Evolutionary conservation across 2,113 vertebrate species (phyloP).

Genomic region (Lipophrys pholis): DNA sequence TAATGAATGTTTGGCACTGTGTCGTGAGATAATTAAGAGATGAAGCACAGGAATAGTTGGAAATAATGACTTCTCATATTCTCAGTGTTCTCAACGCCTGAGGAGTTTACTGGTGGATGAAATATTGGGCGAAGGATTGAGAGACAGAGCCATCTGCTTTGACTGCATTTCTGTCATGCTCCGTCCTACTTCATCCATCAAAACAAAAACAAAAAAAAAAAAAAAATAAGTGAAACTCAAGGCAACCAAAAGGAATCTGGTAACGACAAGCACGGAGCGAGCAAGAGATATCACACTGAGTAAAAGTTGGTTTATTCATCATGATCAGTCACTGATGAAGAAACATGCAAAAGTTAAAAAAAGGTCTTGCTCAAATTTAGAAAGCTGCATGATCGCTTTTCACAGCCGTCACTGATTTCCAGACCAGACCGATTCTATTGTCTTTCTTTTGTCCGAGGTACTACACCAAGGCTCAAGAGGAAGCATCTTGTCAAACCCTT

Average conservation of each 20-base stretch:
- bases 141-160: slow-evolving; percentile 64
- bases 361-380: slow-evolving; percentile 11
- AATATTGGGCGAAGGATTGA: slow-evolving; percentile 57
- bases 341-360: slow-evolving; percentile 14
- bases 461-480: too few species aligned
- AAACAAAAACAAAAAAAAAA: neutral
- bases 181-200: slow-evolving; percentile 52
- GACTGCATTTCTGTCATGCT: slow-evolving; percentile 62
- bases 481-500: too few species aligned
- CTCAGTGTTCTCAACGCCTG: slow-evolving; percentile 14
- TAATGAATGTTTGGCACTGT: slow-evolving; percentile 36
- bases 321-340: slow-evolving; percentile 41
- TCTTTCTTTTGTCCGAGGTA: too few species aligned
- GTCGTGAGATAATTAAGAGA: slow-evolving; percentile 12
- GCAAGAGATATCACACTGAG: slow-evolving; percentile 12
- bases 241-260: slow-evolving; percentile 20
- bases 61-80: slow-evolving; percentile 45
- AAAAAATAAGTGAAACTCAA: slow-evolving; percentile 4
- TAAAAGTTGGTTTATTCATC: slow-evolving; percentile 61
- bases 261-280: slow-evolving; percentile 2
- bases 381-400: neutral
- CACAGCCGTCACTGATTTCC: too few species aligned
- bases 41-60: slow-evolving; percentile 30
- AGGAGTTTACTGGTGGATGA: slow-evolving; percentile 42
- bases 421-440: too few species aligned